These are phyloP conservation scores for Oligia fasciuncula DNA, from an alignment of 2,888 invertebrate genomes.

Conservation along the genomic window DNA sequence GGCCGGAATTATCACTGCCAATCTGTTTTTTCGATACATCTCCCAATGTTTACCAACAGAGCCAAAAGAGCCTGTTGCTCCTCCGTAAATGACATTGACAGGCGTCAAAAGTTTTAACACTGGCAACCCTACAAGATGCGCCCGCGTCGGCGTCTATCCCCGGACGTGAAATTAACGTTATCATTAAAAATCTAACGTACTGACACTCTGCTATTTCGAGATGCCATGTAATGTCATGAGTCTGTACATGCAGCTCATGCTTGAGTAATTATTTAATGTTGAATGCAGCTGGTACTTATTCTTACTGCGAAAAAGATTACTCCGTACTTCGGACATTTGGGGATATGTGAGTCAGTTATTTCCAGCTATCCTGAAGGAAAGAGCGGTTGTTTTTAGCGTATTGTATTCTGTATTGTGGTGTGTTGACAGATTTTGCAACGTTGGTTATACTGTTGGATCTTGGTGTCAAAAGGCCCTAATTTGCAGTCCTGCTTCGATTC, in stretches of 20 bases:
- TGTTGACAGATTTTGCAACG: not conserved
- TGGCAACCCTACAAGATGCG: slow-evolving; percentile 54
- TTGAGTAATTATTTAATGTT: slow-evolving; percentile 50
- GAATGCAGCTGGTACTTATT: slow-evolving; percentile 46
- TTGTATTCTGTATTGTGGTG: not conserved
- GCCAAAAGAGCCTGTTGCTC: not conserved
- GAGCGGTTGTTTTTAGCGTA: slow-evolving; percentile 13
- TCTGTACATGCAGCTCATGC: slow-evolving; percentile 15
- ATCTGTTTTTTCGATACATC: not conserved
- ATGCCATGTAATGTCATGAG: slow-evolving; percentile 39
- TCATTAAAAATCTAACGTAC: slow-evolving; percentile 66
- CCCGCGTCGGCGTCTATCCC: slow-evolving; percentile 24
- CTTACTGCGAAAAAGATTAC: slow-evolving; percentile 38
- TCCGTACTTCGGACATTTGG: not conserved
- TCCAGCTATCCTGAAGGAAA: slow-evolving; percentile 27
- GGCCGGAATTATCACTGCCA: not conserved
- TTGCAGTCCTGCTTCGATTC: too few relatives aligned
- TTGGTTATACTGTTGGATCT: not conserved
- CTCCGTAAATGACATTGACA: slow-evolving; percentile 13
- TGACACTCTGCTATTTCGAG: slow-evolving; percentile 60
- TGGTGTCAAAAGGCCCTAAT: not conserved
- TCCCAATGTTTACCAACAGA: not conserved
- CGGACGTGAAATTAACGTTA: slow-evolving; percentile 65
- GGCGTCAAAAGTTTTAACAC: not conserved
- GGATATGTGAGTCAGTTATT: slow-evolving; percentile 41